A percentile compares a stretch with the other conserved stretches of the same genome.
Evolutionary conservation across 2,113 vertebrate genomes (phyloP).

Genomic region (Ovis canadensis): DNA sequence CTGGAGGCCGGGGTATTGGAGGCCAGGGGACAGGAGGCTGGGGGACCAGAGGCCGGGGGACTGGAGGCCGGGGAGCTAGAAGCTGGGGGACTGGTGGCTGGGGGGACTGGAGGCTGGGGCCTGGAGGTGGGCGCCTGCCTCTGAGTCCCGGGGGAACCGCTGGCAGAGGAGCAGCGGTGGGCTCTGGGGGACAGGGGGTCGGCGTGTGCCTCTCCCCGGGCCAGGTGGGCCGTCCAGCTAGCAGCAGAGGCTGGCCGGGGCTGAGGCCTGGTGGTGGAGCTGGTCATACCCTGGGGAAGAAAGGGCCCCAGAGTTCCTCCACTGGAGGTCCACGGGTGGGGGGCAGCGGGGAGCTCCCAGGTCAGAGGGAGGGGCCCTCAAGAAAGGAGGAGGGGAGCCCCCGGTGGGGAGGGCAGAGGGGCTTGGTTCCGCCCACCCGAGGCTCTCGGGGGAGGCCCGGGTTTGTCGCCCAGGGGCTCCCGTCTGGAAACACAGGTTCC

Average conservation of each 20-base stretch:
- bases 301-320: neutral
- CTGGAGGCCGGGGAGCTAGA: accelerated
- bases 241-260: neutral
- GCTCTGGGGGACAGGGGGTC: neutral
- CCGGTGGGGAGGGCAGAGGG: accelerated
- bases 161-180: neutral
- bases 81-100: no score
- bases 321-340: neutral
- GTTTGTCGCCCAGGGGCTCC: neutral
- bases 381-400: neutral
- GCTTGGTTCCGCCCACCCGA: accelerated
- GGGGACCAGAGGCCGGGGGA: accelerated
- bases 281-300: neutral
- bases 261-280: accelerated
- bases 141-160: neutral
- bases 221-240: neutral
- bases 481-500: neutral
- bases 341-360: no score
- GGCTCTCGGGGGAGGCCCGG: neutral
- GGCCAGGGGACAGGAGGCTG: no score
- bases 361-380: no score
- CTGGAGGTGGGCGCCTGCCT: neutral
- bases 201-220: accelerated
- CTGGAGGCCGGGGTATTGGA: accelerated
- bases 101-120: neutral